Base-by-base conservation (phyloP, 2,888 invertebrate genomes). In the Neoitamus cyanurus region DNA sequence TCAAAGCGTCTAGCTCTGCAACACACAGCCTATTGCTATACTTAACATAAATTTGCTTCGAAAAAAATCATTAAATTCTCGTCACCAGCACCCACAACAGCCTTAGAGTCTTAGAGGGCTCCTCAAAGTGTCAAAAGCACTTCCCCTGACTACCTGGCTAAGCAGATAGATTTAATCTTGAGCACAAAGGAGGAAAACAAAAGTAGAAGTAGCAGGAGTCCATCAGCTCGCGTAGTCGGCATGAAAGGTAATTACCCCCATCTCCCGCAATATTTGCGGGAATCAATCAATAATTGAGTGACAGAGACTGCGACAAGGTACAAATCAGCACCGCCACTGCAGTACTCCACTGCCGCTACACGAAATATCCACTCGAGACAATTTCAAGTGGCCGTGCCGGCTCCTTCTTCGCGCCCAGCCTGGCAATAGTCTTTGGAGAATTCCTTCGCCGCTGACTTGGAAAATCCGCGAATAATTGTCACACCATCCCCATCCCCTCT, bases 331-430 rank as follows among this genome's bases (percentile, higher is more conserved):
- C 25, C 70, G 30, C 70, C 4, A 58, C n/a, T 25, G 75, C 11
- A 37, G 20, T 13, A 75, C 30, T 48, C 48, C 78, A 58, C 30
- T 37, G 9, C 5, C 30, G 78, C 37, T 31, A 31, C 34, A 31
- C 82, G 68, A 82, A 82, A 83, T 58, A 58, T 73, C 83, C 83
- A 73, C 83, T 83, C 46, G 73, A 83, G 83, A 83, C 83, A 83
- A 73, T 48, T 58, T 83, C 25, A 83, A 83, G 83, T 20, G 28
- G 58, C 20, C 36, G 70, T 34, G 20, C 37, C 48, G 37, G 69
- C 28, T 11, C 75, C 20, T 58, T 69, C 82, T 69, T 58, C 25
- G 25, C 58, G 13, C 34, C 36, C 9, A 3, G n/a, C 3, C 13
- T 34, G 58, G 69, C 11, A 15, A 82, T 34, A 78, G 70, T 68